Base-by-base conservation (phyloP, 1,140 invertebrate genomes). In the Cotesia glomerata region DNA sequence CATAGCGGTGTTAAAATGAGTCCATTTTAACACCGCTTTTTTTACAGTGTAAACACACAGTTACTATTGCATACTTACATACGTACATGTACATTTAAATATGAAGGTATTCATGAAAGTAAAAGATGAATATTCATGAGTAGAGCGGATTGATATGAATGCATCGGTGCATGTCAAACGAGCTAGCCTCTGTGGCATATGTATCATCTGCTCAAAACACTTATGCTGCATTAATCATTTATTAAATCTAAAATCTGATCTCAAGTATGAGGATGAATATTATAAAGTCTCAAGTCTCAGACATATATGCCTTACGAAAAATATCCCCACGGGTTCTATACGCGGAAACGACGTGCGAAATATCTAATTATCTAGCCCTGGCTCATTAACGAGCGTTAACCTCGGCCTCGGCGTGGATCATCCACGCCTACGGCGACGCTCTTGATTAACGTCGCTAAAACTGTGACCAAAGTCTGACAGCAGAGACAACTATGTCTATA, bases 81-180 rank as follows among this genome's bases (percentile, higher is more conserved):
- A 2, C 11, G 52, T 64, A 36, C 35, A 54, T 45, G 36, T 54
- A 61, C 51, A 39, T 35, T 14, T 54, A 34, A 63, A 13, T 69
- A 51, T 73, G 62, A 67, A 64, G 32, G 64, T 67, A 63, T 71
- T 70, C 71, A 52, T 63, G 69, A 59, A 76, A 72, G 74, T 75
- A 70, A 63, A 74, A 77, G 78, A 82, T 85, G 81, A 81, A 85
- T 86, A 85, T 84, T 82, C 84, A 85, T 85, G 84, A 79, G 73
- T 64, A 84, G 84, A 79, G 73, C 63, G 81, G 79, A 86, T 86
- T 84, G 86, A 86, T 87, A 86, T 83, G 82, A 86, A 86, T 84
- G 84, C 85, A 86, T 83, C 83, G 84, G 77, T 85, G 84, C 84
- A 83, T 85, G 80, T 78, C 81, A 84, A 85, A 82, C 80, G 80